Evolutionary conservation across 2,113 vertebrate genomes (phyloP).

Genomic region (Pituophis catenifer): DNA sequence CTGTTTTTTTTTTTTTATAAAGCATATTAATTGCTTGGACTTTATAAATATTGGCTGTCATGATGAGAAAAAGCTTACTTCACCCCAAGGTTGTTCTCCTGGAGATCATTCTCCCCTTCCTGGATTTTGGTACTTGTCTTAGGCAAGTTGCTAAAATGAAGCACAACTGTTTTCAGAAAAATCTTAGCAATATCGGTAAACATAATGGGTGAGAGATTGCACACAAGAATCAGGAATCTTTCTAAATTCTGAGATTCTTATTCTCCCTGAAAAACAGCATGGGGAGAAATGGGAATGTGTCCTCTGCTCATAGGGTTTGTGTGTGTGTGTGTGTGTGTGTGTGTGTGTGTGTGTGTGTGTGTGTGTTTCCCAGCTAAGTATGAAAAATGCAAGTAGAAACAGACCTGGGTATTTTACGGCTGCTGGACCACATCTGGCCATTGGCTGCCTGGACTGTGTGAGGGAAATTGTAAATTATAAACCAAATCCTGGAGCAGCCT

Average conservation of each 20-base stretch:
- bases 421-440: not conserved
- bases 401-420: not conserved
- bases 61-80: conserved; percentile 48
- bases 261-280: not conserved
- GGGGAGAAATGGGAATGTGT: too few relatives aligned
- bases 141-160: conserved; percentile 38
- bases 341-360: too few relatives aligned
- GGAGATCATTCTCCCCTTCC: conserved; percentile 34
- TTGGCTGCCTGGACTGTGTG: not conserved
- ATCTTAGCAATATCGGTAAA: not conserved
- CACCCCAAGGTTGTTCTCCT: conserved; percentile 50
- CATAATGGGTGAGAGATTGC: not conserved
- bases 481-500: not conserved
- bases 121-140: conserved; percentile 32
- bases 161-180: not conserved
- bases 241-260: not conserved
- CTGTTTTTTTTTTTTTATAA: not conserved
- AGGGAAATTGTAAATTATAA: not conserved
- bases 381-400: not conserved
- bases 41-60: not conserved
- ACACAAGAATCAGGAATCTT: not conserved
- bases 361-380: not conserved
- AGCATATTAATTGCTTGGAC: not conserved
- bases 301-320: not conserved
- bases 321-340: too few relatives aligned